Evolutionary conservation across 2,888 invertebrate genomes (phyloP).

Genomic region (Apodemia duryi): DNA sequence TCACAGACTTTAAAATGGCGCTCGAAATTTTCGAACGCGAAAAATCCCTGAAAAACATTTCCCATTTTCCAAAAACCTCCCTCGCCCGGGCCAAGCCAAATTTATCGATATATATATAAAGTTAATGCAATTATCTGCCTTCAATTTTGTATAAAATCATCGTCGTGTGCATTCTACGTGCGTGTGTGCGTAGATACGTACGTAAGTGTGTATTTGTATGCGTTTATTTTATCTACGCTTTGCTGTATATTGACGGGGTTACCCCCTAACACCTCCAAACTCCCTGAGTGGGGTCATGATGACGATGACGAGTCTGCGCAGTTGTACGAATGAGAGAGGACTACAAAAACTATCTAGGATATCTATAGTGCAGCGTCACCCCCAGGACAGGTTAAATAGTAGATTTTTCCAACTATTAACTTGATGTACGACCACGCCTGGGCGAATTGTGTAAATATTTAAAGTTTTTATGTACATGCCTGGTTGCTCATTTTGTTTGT

Average conservation of each 20-base stretch:
- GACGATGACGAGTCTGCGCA: conserved; percentile 70
- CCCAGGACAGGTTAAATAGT: conserved; percentile 42
- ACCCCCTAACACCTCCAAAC: conserved; percentile 30
- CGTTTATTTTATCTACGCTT: conserved; percentile 66
- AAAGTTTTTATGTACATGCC: conserved; percentile 27
- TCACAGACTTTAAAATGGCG: conserved; percentile 40
- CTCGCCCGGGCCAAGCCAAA: conserved; percentile 25
- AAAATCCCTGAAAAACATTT: conserved; percentile 51
- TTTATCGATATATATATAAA: conserved; percentile 39
- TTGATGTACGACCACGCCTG: conserved; percentile 30
- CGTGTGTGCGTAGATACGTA: conserved; percentile 34
- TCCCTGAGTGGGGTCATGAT: conserved; percentile 51
- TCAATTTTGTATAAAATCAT: conserved; percentile 65
- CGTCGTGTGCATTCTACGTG: conserved; percentile 31
- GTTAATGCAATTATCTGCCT: conserved; percentile 68
- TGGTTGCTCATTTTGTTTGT: conserved; percentile 17
- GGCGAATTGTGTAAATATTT: conserved; percentile 26
- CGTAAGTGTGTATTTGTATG: conserved; percentile 35
- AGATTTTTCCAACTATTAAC: conserved; percentile 48
- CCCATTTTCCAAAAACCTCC: conserved; percentile 43
- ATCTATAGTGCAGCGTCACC: conserved; percentile 32
- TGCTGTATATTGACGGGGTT: conserved; percentile 64
- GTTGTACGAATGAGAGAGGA: conserved; percentile 51
- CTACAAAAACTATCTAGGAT: conserved; percentile 46
- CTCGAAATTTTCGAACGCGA: conserved; percentile 36